Conservation (phyloP, 2,797 vertebrate genomes). For the Squalus acanthias region DNA sequence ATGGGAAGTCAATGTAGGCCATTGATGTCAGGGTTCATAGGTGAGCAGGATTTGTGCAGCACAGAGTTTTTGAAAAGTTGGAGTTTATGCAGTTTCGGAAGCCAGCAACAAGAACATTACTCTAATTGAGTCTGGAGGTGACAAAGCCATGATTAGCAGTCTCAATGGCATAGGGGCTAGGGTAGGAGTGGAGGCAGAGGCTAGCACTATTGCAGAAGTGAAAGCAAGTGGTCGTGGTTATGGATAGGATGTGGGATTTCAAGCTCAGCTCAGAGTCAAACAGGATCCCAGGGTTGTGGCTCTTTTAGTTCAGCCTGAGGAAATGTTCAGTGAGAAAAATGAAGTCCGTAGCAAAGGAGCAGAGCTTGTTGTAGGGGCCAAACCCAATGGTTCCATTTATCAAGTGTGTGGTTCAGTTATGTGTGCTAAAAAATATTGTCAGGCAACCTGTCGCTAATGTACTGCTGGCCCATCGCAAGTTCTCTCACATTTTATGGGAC, state of each 20-base stretch:
- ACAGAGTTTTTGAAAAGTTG: too few species aligned
- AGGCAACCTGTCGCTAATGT: background rate
- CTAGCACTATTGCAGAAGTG: background rate
- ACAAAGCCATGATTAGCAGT: background rate
- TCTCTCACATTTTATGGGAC: background rate
- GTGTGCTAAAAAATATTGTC: background rate
- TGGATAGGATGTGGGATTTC: background rate
- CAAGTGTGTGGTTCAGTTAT: background rate
- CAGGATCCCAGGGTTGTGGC: background rate
- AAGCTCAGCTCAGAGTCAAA: background rate
- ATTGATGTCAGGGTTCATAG: background rate
- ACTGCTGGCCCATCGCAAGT: background rate
- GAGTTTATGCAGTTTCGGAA: too few species aligned
- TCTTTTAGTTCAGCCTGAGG: background rate
- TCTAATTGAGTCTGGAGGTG: too few species aligned
- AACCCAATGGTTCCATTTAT: background rate
- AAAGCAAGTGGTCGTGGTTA: background rate
- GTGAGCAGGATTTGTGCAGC: background rate
- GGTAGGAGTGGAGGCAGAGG: background rate
- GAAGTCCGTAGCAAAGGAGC: background rate
- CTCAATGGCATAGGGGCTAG: background rate
- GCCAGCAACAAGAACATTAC: too few species aligned
- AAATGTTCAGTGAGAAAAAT: background rate
- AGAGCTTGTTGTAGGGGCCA: background rate
- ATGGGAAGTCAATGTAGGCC: background rate